phyloP scores from a whole-genome alignment of 2,888 invertebrate genomes.

The Stegophylla sp. region DNA sequence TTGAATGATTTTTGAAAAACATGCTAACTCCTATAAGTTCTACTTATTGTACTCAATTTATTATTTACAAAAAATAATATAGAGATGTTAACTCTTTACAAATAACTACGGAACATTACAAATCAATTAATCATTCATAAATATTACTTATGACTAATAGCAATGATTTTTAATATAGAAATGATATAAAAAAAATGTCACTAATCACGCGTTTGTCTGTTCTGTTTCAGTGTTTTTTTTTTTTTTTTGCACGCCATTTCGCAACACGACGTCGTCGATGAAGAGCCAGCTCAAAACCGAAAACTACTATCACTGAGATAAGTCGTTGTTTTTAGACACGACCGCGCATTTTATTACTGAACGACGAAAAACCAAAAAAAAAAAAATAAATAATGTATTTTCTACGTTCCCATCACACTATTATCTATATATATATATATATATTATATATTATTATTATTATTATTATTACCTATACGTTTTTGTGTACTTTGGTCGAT shows the following conservation, averaged over 20 bases:
- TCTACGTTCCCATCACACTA: slow-evolving; percentile 41
- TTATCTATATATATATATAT: too few species aligned
- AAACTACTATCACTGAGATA: background rate
- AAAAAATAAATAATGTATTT: slow-evolving; percentile 28
- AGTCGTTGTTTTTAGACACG: background rate
- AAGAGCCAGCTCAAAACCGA: slow-evolving; percentile 47
- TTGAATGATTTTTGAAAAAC: too few species aligned
- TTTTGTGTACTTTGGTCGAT: slow-evolving; percentile 45
- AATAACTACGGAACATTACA: too few species aligned
- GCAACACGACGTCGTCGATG: background rate
- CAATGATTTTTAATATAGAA: too few species aligned
- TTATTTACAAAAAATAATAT: too few species aligned
- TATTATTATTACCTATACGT: background rate
- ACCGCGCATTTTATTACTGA: background rate
- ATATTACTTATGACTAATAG: too few species aligned
- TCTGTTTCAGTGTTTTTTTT: slow-evolving; percentile 29
- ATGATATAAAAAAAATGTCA: too few species aligned
- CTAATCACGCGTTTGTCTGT: slow-evolving; percentile 8
- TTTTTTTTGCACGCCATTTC: too few species aligned
- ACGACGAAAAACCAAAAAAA: slow-evolving; percentile 1
- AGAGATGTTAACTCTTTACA: too few species aligned
- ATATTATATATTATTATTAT: slow-evolving; percentile 22
- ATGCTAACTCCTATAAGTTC: too few species aligned
- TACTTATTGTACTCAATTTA: too few species aligned
- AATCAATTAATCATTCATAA: too few species aligned